Evolutionary conservation across 1,140 invertebrate species (phyloP).

Genomic region (Camponotus vicinus): DNA sequence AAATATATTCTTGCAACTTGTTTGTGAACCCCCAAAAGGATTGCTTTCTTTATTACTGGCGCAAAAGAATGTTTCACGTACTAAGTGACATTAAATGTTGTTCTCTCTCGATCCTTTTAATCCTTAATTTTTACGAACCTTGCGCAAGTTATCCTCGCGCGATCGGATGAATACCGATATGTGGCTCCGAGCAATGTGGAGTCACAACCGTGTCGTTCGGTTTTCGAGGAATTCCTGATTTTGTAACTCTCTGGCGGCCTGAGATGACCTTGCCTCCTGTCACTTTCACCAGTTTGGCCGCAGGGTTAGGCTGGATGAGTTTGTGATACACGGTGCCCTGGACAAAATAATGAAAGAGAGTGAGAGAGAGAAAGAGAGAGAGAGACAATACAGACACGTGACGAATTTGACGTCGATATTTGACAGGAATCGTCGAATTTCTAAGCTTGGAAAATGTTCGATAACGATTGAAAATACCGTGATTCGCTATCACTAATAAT

Average conservation of each 20-base stretch:
- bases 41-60: neutral
- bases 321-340: slow-evolving; percentile 3
- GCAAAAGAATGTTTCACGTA: neutral
- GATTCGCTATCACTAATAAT: neutral
- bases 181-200: neutral
- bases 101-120: neutral
- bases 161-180: slow-evolving; percentile 26
- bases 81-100: neutral
- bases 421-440: neutral
- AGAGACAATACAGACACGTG: neutral
- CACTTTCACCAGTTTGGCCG: slow-evolving; percentile 81
- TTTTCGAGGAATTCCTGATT: slow-evolving; percentile 80
- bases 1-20: neutral
- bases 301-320: slow-evolving; percentile 61
- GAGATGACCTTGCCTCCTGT: slow-evolving; percentile 81
- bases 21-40: neutral
- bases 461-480: too few relatives aligned
- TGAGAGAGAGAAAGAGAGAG: neutral
- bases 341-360: slow-evolving; percentile 24
- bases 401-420: slow-evolving; percentile 38
- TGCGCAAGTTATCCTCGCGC: slow-evolving; percentile 54
- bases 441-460: too few relatives aligned
- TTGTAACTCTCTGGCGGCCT: slow-evolving; percentile 70
- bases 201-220: neutral
- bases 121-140: slow-evolving; percentile 47